Evolutionary conservation across 2,797 vertebrate species (phyloP), one percentile per base, ranked within the genome.

Genomic region (Notolepis coatsorum): DNA sequence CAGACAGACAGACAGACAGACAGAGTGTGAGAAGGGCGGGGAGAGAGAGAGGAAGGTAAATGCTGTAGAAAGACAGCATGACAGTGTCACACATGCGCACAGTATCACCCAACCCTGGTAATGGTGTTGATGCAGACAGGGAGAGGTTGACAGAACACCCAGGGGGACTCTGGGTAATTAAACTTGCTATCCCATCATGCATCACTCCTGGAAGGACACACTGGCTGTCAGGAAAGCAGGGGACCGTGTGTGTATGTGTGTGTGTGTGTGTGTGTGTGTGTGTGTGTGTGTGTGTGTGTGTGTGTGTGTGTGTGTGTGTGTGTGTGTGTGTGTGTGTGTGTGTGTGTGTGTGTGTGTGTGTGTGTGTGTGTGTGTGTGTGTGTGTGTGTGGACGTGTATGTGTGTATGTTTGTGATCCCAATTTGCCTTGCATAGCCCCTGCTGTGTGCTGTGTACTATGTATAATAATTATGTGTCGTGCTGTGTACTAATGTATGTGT

Each of bases 111-210:
- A 31, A 27, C 12, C 47, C 47, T 51, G 48, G 47, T 42, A 61
- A 61, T 43, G 37, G 33, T 51, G 45, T 39, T 60, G 57, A 49
- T n/a, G 25, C 21, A 28, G 17, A 24, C 25, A 42, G 48, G 42
- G 45, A 48, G 18, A 30, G 38, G 27, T 38, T 42, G 37, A 33
- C 20, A 21, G 47, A 49, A 18, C 21, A n/a, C 48, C 57, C 18
- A 18, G 25, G 37, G 31, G n/a, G 15, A 55, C 7, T 12, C 15
- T 57, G 33, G 28, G 31, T 68, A 43, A 51, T 60, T 31, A 50
- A 37, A 51, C n/a, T 30, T 33, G 35, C 23, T 56, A 28, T 60
- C 37, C 54, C 37, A 66, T 51, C 47, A 75, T 66, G 27, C 67
- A 67, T 68, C 56, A 55, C 30, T 67, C 20, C 27, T 38, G 48